A percentile compares a stretch with the other conserved stretches of the same genome.
These are phyloP conservation scores for Buphagus erythrorhynchus DNA, from an alignment of 2,797 vertebrate species.

Conservation along the genomic window DNA sequence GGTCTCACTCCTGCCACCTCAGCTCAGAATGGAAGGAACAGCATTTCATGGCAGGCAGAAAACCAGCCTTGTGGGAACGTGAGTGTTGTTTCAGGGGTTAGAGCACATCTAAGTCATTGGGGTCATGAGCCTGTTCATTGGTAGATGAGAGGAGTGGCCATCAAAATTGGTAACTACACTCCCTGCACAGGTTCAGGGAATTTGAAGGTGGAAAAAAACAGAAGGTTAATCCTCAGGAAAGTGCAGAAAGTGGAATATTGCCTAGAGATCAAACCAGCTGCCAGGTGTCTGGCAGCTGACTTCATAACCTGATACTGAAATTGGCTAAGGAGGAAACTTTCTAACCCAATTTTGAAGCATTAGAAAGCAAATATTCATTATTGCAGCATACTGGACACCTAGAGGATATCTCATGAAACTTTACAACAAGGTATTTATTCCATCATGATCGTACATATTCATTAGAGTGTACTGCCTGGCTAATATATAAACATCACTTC, in stretches of 20 bases:
- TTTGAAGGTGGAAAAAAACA: neutral
- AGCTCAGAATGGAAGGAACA: neutral
- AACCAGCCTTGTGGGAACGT: neutral
- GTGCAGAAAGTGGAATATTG: neutral
- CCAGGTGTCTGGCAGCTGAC: neutral
- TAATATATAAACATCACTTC: neutral
- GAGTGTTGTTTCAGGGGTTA: neutral
- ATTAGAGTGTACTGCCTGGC: neutral
- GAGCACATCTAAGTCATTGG: neutral
- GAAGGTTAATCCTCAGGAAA: neutral
- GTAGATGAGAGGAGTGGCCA: neutral
- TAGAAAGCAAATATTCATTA: neutral
- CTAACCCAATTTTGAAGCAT: neutral
- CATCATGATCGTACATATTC: neutral
- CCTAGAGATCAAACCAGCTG: neutral
- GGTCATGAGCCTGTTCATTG: neutral
- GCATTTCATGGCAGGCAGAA: neutral
- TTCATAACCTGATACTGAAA: neutral
- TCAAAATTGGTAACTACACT: neutral
- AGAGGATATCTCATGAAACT: neutral
- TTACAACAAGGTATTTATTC: neutral
- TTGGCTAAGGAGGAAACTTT: neutral
- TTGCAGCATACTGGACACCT: accelerated
- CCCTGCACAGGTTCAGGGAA: neutral
- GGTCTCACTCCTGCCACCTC: neutral